A percentile compares a stretch with the other conserved stretches of the same genome.
phyloP scores from a whole-genome alignment of 2,113 vertebrate genomes.

The Furnarius figulus region DNA sequence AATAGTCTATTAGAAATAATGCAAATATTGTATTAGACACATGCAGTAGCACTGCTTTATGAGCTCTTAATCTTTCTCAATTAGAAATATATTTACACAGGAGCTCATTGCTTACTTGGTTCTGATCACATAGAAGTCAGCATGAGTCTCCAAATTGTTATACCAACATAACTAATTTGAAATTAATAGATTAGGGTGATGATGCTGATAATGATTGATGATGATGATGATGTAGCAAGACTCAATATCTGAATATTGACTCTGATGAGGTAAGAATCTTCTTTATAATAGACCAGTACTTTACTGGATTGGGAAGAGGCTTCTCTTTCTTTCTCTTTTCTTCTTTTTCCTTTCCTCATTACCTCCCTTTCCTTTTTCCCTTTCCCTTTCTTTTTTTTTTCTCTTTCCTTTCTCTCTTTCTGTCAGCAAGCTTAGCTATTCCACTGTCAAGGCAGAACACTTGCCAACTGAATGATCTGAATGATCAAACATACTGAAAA shows the following conservation, averaged over 20 bases:
- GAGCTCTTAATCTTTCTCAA: constrained; percentile 15
- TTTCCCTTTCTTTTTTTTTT: neutral
- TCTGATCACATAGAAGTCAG: neutral
- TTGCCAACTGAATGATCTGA: constrained; percentile 11
- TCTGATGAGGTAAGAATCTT: neutral
- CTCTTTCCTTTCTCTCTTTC: neutral
- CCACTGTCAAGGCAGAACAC: constrained; percentile 22
- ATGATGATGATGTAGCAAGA: neutral
- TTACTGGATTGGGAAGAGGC: neutral
- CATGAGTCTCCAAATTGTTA: neutral
- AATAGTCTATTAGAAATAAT: neutral
- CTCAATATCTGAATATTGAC: neutral
- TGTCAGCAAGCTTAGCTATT: constrained; percentile 27
- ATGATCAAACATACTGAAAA: constrained; percentile 40
- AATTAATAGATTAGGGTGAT: neutral
- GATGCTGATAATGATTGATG: neutral
- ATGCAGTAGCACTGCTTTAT: neutral
- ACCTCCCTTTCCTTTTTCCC: neutral
- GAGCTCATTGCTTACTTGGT: neutral
- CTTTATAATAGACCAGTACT: neutral
- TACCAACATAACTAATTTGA: neutral
- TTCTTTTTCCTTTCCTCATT: neutral
- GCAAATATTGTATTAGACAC: neutral
- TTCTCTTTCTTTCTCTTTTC: neutral
- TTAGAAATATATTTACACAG: constrained; percentile 2